A percentile compares a stretch with the other conserved stretches of the same genome.
Conservation (phyloP, 1,140 invertebrate species). For the Drosophila funebris region DNA sequence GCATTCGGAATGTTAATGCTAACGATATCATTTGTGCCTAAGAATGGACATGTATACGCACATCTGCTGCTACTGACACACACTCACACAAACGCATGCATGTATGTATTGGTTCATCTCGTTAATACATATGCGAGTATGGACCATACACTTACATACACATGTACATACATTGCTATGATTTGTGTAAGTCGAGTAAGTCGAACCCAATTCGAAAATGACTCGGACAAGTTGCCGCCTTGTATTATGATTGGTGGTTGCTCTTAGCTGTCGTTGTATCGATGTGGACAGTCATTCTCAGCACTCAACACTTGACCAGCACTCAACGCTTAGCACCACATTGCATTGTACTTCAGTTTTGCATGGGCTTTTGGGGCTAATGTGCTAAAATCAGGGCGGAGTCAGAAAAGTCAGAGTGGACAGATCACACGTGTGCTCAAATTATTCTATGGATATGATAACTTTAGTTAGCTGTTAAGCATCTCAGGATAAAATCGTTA, state of each 20-base stretch:
- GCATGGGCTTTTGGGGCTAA: background rate
- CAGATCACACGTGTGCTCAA: conserved; percentile 22
- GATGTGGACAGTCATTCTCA: background rate
- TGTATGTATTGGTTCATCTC: background rate
- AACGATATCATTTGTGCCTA: conserved; percentile 35
- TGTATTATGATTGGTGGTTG: conserved; percentile 45
- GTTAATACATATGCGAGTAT: background rate
- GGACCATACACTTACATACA: background rate
- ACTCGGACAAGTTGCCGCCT: conserved; percentile 4
- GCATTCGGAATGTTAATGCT: conserved; percentile 36
- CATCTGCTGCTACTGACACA: conserved; percentile 1
- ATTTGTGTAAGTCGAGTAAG: background rate
- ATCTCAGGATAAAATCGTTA: conserved; percentile 13
- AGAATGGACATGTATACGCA: conserved; percentile 17
- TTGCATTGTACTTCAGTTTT: conserved; percentile 13
- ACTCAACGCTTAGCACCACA: background rate
- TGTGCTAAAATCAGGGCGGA: conserved; percentile 52
- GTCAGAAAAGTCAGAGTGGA: conserved; percentile 6
- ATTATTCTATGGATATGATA: conserved; percentile 8
- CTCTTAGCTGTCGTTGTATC: background rate
- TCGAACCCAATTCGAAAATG: conserved; percentile 10
- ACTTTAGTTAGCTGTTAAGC: conserved; percentile 26
- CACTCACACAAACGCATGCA: background rate
- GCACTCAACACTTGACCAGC: background rate
- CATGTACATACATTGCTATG: background rate